phyloP scores from a whole-genome alignment of 2,888 invertebrate species.

The Papilio gigon region DNA sequence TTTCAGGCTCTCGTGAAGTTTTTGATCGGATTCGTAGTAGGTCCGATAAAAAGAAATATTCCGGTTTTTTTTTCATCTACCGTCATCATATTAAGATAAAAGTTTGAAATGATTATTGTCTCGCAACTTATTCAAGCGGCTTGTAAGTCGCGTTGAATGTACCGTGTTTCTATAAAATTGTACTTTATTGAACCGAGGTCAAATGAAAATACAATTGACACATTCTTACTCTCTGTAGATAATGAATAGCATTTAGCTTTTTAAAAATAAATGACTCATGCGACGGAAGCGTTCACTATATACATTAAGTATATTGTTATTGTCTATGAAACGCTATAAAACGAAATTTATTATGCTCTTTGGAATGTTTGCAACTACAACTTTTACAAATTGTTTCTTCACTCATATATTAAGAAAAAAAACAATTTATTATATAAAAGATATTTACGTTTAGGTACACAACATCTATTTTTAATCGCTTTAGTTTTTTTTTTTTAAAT shows the following conservation, averaged over 20 bases:
- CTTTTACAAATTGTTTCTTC: not conserved
- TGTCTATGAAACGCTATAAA: not conserved
- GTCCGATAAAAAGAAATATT: too few species aligned
- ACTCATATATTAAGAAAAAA: not conserved
- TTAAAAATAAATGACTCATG: not conserved
- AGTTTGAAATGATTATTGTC: too few species aligned
- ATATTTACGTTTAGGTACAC: too few species aligned
- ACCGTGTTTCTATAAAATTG: not conserved
- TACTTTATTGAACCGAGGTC: not conserved
- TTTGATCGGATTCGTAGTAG: too few species aligned
- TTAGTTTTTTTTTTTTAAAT: not conserved
- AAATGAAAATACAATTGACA: not conserved
- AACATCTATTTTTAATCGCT: not conserved
- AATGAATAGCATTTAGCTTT: not conserved
- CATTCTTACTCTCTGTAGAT: not conserved
- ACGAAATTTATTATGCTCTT: not conserved
- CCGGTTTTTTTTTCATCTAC: too few species aligned
- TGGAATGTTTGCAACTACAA: not conserved
- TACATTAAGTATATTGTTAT: not conserved
- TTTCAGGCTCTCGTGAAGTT: too few species aligned
- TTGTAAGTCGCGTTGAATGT: not conserved
- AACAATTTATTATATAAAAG: too few species aligned
- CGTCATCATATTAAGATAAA: too few species aligned
- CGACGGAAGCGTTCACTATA: not conserved
- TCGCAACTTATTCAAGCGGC: constrained; percentile 9